These are phyloP conservation scores for Anolis carolinensis DNA, from an alignment of 2,113 vertebrate genomes.

Conservation along the genomic window DNA sequence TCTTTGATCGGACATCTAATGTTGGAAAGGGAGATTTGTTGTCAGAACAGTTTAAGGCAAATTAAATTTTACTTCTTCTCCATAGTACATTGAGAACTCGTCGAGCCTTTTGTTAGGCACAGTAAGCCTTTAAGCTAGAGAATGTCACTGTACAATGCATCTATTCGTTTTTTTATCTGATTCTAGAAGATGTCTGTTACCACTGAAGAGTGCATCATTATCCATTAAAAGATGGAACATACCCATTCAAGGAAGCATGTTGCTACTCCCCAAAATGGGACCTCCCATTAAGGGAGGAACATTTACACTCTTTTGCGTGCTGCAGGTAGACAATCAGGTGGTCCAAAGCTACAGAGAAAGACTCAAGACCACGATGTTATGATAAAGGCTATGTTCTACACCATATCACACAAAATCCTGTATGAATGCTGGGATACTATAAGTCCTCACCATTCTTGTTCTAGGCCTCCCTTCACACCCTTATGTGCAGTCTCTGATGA, in stretches of 20 bases:
- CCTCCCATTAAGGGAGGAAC: no score
- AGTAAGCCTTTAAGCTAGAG: constrained; percentile 57
- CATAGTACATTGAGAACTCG: constrained; percentile 32
- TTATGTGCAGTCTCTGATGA: no score
- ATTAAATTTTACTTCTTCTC: constrained; percentile 56
- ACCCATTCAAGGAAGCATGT: neutral
- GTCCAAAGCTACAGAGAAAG: neutral
- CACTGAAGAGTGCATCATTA: constrained; percentile 29
- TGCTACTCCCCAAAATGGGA: neutral
- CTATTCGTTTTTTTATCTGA: constrained; percentile 35
- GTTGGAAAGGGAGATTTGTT: constrained; percentile 44
- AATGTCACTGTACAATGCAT: constrained; percentile 35
- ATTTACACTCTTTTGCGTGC: neutral
- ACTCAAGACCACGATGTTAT: neutral
- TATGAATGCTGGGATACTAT: no score
- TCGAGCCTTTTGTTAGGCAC: constrained; percentile 51
- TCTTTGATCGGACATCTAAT: constrained; percentile 8
- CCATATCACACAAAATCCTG: no score
- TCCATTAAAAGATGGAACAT: neutral
- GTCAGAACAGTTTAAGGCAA: constrained; percentile 56
- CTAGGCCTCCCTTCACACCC: no score
- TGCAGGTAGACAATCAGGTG: neutral
- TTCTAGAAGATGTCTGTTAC: constrained; percentile 13
- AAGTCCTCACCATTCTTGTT: no score
- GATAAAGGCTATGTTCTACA: no score